These are phyloP conservation scores for Volucella inanis DNA, from an alignment of 2,888 invertebrate genomes.

Conservation along the genomic window DNA sequence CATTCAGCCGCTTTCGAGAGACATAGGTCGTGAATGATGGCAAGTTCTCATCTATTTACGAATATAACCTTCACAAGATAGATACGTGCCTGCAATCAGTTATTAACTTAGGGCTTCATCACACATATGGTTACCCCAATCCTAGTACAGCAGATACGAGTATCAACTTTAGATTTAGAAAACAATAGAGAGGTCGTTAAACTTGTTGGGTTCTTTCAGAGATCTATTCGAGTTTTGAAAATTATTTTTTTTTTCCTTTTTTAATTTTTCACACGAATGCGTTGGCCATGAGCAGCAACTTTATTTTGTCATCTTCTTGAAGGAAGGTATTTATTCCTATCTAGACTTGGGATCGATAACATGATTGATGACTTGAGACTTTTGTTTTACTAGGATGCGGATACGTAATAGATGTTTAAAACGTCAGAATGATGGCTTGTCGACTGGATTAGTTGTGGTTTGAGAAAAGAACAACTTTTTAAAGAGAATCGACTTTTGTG, in stretches of 20 bases:
- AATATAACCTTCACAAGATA: constrained; percentile 11
- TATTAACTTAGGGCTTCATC: constrained; percentile 31
- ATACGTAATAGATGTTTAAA: constrained; percentile 5
- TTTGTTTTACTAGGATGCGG: constrained; percentile 13
- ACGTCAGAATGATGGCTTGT: not conserved
- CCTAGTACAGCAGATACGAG: not conserved
- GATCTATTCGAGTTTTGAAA: constrained; percentile 1
- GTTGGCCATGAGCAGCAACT: constrained; percentile 1
- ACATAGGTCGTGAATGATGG: constrained; percentile 38
- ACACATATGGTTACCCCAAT: not conserved
- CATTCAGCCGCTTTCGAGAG: constrained; percentile 16
- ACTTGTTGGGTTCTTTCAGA: not conserved
- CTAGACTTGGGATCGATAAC: constrained; percentile 45
- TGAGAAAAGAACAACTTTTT: too few relatives aligned
- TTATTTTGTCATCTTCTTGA: constrained; percentile 31
- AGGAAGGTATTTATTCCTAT: constrained; percentile 37
- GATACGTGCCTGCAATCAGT: constrained; percentile 52
- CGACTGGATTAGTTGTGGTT: not conserved
- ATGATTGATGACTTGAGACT: constrained; percentile 58
- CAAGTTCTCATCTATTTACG: constrained; percentile 10
- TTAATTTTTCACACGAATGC: constrained; percentile 60
- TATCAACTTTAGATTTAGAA: not conserved
- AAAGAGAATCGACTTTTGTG: too few relatives aligned
- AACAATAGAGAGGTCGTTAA: not conserved
- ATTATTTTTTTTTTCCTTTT: constrained; percentile 23